phyloP scores from a whole-genome alignment of 1,140 invertebrate genomes.

The Drosophila guanche region DNA sequence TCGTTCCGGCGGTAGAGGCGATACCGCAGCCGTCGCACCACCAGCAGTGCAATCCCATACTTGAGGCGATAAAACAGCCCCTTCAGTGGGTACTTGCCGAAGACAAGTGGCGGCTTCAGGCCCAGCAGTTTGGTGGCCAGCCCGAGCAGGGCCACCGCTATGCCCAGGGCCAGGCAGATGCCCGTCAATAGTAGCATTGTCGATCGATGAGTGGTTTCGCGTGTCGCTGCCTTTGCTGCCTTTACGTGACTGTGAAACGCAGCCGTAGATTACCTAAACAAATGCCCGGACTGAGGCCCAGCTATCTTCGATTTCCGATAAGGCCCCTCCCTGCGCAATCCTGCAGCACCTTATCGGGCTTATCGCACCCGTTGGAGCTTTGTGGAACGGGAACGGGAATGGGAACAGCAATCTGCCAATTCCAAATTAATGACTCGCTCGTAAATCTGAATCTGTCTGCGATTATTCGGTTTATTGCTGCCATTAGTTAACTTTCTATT shows the following conservation, averaged over 20 bases:
- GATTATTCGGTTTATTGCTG: no score
- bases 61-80: constrained; percentile 70
- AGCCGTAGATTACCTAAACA: not conserved
- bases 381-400: constrained; percentile 6
- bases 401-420: constrained; percentile 5
- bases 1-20: constrained; percentile 66
- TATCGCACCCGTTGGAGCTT: constrained; percentile 6
- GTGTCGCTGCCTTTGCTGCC: not conserved
- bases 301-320: constrained; percentile 11
- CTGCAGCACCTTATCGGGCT: not conserved
- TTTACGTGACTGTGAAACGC: constrained; percentile 42
- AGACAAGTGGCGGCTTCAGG: constrained; percentile 64
- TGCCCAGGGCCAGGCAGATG: constrained; percentile 35
- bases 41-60: constrained; percentile 58
- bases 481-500: no score
- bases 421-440: constrained; percentile 29
- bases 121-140: constrained; percentile 50
- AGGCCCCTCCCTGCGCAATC: no score
- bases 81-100: constrained; percentile 75
- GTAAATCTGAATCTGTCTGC: constrained; percentile 57
- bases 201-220: not conserved
- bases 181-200: constrained; percentile 39
- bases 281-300: not conserved
- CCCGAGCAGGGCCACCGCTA: constrained; percentile 28
- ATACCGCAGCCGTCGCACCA: constrained; percentile 64